Conservation (phyloP, 2,797 vertebrate genomes). For the Cichlasoma orientale region DNA sequence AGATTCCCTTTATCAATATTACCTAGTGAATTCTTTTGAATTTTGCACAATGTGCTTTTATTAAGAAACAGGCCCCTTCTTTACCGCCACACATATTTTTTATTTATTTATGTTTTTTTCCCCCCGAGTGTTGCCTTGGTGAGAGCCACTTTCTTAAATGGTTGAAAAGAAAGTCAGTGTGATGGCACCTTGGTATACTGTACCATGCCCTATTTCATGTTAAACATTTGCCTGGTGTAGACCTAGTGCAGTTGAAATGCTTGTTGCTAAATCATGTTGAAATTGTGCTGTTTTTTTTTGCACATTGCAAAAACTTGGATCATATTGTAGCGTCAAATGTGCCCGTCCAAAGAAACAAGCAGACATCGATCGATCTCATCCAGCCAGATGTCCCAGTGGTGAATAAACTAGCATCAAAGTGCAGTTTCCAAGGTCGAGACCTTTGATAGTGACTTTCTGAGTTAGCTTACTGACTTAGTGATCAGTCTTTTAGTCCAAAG, state of each 20-base stretch:
- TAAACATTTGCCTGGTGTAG: not conserved
- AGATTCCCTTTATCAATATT: not conserved
- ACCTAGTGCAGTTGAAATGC: not conserved
- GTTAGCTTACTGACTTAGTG: not conserved
- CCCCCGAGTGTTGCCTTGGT: not conserved
- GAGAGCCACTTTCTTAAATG: not conserved
- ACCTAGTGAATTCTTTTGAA: not conserved
- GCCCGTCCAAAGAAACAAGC: not conserved
- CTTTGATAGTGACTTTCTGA: not conserved
- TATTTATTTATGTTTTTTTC: no score
- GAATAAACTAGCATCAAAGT: not conserved
- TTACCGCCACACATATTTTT: not conserved
- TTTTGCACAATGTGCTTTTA: not conserved
- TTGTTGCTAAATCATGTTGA: not conserved
- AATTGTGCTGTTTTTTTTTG: not conserved
- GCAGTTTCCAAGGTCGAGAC: not conserved
- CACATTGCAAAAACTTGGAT: accelerated
- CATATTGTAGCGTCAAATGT: not conserved
- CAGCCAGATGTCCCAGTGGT: not conserved
- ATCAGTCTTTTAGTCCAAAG: not conserved
- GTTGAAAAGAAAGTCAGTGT: not conserved
- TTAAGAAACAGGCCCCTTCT: not conserved
- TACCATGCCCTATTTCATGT: not conserved
- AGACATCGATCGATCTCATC: not conserved
- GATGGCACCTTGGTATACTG: not conserved